A percentile compares a stretch with the other conserved stretches of the same genome.
phyloP scores from a whole-genome alignment of 2,113 vertebrate species.

The Ptilonorhynchus violaceus region DNA sequence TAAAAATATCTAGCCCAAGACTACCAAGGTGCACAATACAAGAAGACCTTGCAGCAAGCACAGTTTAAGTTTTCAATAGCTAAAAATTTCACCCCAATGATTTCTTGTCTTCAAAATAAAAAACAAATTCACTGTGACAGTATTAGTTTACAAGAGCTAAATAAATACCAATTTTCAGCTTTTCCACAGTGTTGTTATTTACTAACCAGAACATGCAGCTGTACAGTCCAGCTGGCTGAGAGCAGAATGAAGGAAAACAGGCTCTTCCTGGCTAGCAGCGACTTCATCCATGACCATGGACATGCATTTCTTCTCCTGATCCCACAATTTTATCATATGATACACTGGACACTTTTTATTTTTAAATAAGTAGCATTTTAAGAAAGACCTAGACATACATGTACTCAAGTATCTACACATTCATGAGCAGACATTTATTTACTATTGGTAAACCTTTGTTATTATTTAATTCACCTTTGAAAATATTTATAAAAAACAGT shows the following conservation, averaged over 20 bases:
- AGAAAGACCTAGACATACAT: neutral
- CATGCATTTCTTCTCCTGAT: neutral
- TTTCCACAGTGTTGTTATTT: neutral
- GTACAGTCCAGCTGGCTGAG: neutral
- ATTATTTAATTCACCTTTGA: neutral
- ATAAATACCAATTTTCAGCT: neutral
- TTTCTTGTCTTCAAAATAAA: constrained; percentile 15
- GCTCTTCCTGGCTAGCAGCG: neutral
- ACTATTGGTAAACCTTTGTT: neutral
- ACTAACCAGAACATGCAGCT: neutral
- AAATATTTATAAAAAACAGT: neutral
- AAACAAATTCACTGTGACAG: neutral
- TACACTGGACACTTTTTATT: neutral
- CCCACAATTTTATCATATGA: neutral
- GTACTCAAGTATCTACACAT: neutral
- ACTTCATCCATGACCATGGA: neutral
- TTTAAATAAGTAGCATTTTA: neutral
- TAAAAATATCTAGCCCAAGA: neutral
- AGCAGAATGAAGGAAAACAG: neutral
- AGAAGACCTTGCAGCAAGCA: neutral
- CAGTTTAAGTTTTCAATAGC: neutral
- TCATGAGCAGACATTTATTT: neutral
- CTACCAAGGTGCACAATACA: neutral
- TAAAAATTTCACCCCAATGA: neutral
- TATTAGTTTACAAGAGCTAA: neutral